A percentile compares a stretch with the other conserved stretches of the same genome.
Conservation (phyloP, 2,113 vertebrate genomes). For the Pantherophis guttatus region DNA sequence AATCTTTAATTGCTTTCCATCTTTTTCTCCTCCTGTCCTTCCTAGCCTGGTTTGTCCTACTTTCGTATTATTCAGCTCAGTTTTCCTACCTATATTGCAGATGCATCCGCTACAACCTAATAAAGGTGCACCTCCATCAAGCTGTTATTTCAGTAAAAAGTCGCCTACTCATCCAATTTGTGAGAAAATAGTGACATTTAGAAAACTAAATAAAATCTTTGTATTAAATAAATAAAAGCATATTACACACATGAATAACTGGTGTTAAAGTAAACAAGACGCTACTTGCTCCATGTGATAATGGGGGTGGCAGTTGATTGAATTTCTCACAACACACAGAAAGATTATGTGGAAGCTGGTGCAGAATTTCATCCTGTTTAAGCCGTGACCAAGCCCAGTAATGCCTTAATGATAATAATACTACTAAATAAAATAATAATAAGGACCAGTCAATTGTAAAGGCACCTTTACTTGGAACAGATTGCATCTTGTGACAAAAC, state of each 20-base stretch:
- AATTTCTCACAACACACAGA: background rate
- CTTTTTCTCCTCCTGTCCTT: background rate
- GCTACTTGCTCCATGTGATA: constrained; percentile 9
- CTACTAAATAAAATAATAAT: background rate
- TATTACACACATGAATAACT: background rate
- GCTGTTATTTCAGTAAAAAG: background rate
- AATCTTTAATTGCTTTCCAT: background rate
- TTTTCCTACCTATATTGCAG: background rate
- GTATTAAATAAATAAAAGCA: background rate
- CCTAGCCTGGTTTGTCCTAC: background rate
- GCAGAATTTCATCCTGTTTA: background rate
- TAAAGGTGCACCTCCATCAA: background rate
- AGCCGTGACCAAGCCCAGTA: background rate
- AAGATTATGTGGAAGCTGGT: background rate
- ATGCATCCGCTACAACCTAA: background rate
- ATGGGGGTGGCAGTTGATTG: background rate
- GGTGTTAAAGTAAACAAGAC: background rate
- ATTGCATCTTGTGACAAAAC: background rate
- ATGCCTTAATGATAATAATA: background rate
- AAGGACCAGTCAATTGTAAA: background rate
- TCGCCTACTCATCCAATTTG: background rate
- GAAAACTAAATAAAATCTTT: background rate
- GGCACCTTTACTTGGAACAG: background rate
- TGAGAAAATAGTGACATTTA: background rate
- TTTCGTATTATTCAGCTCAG: background rate